Evolutionary conservation across 2,113 vertebrate genomes (phyloP).

Genomic region (Sterrhoptilus dennistouni): DNA sequence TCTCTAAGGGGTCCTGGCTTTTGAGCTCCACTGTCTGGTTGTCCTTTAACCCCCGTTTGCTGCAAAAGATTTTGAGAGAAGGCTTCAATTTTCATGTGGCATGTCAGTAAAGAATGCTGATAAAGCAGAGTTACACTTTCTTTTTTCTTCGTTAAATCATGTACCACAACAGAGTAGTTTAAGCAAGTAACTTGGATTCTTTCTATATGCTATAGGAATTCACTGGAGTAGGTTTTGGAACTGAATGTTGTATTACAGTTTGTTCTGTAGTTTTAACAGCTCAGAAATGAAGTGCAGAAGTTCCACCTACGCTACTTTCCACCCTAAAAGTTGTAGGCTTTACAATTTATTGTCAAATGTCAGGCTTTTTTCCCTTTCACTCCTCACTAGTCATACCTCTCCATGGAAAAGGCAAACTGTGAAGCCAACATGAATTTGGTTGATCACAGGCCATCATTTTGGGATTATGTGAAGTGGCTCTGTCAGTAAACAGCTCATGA

Average conservation of each 20-base stretch:
- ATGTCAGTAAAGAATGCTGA: not conserved
- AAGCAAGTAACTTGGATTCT: not conserved
- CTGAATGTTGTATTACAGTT: not conserved
- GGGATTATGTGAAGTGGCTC: not conserved
- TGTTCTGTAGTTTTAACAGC: not conserved
- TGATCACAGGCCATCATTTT: not conserved
- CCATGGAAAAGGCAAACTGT: not conserved
- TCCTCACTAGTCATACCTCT: not conserved
- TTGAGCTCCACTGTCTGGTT: conserved; percentile 71
- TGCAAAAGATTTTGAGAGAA: conserved; percentile 70
- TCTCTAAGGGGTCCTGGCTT: conserved; percentile 73
- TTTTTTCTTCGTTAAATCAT: not conserved
- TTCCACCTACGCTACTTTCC: not conserved
- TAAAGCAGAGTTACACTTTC: not conserved
- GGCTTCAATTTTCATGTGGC: conserved; percentile 25
- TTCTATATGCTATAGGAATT: not conserved
- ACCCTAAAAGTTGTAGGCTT: not conserved
- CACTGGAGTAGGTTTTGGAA: not conserved
- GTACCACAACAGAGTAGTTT: not conserved
- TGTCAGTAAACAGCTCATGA: not conserved
- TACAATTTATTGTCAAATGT: not conserved
- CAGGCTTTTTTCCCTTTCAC: not conserved
- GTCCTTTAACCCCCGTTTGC: conserved; percentile 68
- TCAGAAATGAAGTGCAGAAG: not conserved
- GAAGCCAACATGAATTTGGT: not conserved